Conservation (phyloP, 1,140 invertebrate species). For the Bacillus rossius region DNA sequence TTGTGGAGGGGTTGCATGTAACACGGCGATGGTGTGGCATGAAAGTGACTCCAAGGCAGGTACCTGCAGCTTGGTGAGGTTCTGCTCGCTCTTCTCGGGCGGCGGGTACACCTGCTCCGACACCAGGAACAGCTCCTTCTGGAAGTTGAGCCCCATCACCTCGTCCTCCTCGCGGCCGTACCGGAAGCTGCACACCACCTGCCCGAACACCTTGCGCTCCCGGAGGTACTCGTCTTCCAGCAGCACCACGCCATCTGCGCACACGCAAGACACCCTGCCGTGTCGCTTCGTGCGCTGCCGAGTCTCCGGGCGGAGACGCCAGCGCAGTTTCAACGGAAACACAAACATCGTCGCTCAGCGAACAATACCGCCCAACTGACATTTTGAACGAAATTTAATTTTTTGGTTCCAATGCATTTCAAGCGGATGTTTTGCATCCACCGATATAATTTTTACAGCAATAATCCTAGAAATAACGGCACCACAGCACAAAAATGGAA, state of each 20-base stretch:
- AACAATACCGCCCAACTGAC: too few relatives aligned
- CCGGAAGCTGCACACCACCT: slow-evolving; percentile 93
- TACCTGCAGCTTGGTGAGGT: slow-evolving; percentile 57
- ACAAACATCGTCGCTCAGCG: background rate
- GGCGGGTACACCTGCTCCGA: slow-evolving; percentile 84
- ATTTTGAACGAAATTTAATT: too few relatives aligned
- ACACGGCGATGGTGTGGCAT: too few relatives aligned
- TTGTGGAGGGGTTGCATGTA: too few relatives aligned
- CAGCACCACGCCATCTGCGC: slow-evolving; percentile 85
- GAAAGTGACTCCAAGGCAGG: too few relatives aligned
- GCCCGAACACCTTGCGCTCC: slow-evolving; percentile 81
- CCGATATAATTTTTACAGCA: too few relatives aligned
- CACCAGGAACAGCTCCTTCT: slow-evolving; percentile 90
- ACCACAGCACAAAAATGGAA: background rate
- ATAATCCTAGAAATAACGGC: background rate
- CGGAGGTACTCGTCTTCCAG: slow-evolving; percentile 88
- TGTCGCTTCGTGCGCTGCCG: background rate
- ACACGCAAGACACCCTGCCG: background rate
- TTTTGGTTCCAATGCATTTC: too few relatives aligned
- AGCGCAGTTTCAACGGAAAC: background rate
- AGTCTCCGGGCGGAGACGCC: background rate
- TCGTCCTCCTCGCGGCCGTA: slow-evolving; percentile 98
- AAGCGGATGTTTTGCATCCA: too few relatives aligned
- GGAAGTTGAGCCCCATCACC: slow-evolving; percentile 95
- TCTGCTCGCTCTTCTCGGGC: slow-evolving; percentile 51